Conservation (phyloP, 2,113 vertebrate genomes). For the Numida meleagris region DNA sequence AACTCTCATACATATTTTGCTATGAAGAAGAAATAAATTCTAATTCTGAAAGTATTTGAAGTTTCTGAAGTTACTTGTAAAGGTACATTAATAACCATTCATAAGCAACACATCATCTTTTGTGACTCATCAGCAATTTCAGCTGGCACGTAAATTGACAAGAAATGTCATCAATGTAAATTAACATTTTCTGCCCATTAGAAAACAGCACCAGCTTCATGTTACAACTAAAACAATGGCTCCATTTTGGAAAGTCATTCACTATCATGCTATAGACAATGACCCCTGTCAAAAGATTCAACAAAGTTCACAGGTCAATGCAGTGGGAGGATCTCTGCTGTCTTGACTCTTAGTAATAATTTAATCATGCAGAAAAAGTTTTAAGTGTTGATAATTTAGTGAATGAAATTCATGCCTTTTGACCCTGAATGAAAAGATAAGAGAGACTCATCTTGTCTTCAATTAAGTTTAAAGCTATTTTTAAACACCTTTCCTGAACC, state of each 20-base stretch:
- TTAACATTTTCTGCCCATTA: conserved; percentile 47
- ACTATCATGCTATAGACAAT: conserved; percentile 73
- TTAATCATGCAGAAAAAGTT: conserved; percentile 84
- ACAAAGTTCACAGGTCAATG: conserved; percentile 82
- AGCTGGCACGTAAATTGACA: conserved; percentile 24
- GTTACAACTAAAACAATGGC: conserved; percentile 71
- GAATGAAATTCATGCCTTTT: conserved; percentile 76
- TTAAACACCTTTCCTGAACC: conserved; percentile 10
- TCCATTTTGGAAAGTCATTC: conserved; percentile 72
- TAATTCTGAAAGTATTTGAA: conserved; percentile 16
- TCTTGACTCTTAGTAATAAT: conserved; percentile 67
- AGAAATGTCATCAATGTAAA: conserved; percentile 65
- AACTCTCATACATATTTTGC: background rate
- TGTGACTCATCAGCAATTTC: conserved; percentile 60
- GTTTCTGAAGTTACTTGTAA: background rate
- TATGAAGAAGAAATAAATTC: background rate
- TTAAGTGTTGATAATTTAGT: conserved; percentile 74
- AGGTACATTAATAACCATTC: background rate
- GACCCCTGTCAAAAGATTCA: conserved; percentile 86
- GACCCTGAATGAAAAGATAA: conserved; percentile 71
- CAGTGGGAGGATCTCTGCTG: conserved; percentile 75
- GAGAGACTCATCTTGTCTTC: conserved; percentile 60
- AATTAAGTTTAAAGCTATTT: conserved; percentile 61
- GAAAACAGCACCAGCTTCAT: conserved; percentile 60
- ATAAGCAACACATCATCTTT: conserved; percentile 6